Base-by-base conservation (phyloP, 2,888 invertebrate genomes). In the Oligia fasciuncula region DNA sequence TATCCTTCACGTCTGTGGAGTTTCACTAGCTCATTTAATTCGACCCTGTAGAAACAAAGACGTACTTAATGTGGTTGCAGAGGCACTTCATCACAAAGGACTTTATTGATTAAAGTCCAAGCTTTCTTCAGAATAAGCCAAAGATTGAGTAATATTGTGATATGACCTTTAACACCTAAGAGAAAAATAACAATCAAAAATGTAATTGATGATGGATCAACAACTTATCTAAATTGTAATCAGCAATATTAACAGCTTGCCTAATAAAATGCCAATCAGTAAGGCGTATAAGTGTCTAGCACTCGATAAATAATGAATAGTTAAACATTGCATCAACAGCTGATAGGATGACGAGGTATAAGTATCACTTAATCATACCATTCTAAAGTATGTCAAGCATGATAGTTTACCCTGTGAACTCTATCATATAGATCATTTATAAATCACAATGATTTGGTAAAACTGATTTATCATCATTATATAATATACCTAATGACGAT, bases 341-440 rank as follows among this genome's bases (percentile, higher is more conserved):
- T 72, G 60, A 17, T 67, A 40, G 13, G 13, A 77, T 77, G 81
- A 76, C 49, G 13, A 57, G 60, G 4, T 40, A 1, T n/a, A 49
- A 74, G 70, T 73, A 75, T 57, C 74, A 70, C 77, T 84, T 75
- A 66, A 75, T 84, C 68, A 54, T 57, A 71, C 14, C 60, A 60
- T 57, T 60, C 8, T 19, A 14, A 84, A 67, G 67, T 77, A 1
- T 85, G 85, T 77, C 84, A 85, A 85, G 63, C 54, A 40, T 74
- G 17, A 57, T 49, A 60, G 40, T 80, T 65, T 66, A 77, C 13
- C 23, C 35, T 73, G 29, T 85, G 74, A 77, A 73, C 77, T 81
- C 29, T 29, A 29, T 29, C 29, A 29, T 29, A 63, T 72, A 54
- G 1, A 46, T 51, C 23, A 46, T 57, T 43, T 43, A 69, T 69